phyloP scores from a whole-genome alignment of 2,113 vertebrate species.

The Epinephelus cyanopodus region DNA sequence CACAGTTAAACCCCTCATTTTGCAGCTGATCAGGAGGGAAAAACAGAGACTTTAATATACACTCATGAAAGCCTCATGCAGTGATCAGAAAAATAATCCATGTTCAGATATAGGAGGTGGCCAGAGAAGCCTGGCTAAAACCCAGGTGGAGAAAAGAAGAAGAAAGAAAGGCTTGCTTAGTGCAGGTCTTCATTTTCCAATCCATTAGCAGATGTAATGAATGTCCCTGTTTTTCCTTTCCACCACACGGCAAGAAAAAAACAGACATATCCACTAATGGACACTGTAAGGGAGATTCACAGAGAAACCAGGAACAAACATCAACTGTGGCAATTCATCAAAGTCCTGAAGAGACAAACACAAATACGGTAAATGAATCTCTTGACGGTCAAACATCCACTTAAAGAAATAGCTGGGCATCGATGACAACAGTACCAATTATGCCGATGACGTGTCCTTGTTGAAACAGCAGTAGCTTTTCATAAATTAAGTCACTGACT shows the following conservation, averaged over 20 bases:
- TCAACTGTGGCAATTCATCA: constrained; percentile 47
- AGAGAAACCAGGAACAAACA: constrained; percentile 25
- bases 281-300: constrained; percentile 13
- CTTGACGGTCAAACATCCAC: constrained; percentile 7
- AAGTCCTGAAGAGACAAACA: constrained; percentile 45
- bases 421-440: constrained; percentile 23
- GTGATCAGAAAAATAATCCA: constrained; percentile 26
- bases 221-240: constrained; percentile 35
- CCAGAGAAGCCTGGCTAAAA: not conserved
- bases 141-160: constrained; percentile 26
- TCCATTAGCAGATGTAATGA: constrained; percentile 61
- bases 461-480: constrained; percentile 4
- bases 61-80: not conserved
- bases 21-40: constrained; percentile 43
- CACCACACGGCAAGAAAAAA: constrained; percentile 7
- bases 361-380: constrained; percentile 4
- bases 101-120: constrained; percentile 4
- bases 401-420: not conserved
- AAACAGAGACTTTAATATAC: constrained; percentile 44
- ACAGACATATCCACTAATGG: constrained; percentile 43
- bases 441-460: constrained; percentile 10
- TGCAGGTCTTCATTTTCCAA: constrained; percentile 50
- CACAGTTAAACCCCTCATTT: constrained; percentile 40
- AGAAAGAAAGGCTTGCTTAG: constrained; percentile 25
- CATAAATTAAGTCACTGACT: not conserved